phyloP scores from a whole-genome alignment of 2,797 vertebrate species.

The Dallia pectoralis region DNA sequence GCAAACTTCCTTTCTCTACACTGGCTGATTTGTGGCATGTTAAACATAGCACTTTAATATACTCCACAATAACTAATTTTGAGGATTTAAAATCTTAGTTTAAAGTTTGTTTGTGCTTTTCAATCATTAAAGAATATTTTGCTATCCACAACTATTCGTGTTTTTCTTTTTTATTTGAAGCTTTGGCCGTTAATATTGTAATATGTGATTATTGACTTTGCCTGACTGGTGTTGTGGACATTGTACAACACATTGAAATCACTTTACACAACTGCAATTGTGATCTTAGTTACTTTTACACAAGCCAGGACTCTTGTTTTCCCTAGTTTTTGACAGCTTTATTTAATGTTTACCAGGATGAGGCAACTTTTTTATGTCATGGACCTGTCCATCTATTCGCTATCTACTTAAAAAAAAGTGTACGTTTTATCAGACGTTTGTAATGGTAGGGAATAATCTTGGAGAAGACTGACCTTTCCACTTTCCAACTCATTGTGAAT shows the following conservation, averaged over 20 bases:
- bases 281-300: neutral
- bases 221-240: neutral
- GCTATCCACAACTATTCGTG: slow-evolving; percentile 59
- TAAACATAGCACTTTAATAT: slow-evolving; percentile 66
- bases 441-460: neutral
- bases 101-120: slow-evolving; percentile 66
- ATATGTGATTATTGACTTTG: neutral
- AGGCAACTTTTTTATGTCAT: neutral
- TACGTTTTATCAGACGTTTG: neutral
- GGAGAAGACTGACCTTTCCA: neutral
- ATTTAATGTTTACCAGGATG: neutral
- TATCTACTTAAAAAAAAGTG: neutral
- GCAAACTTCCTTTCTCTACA: slow-evolving; percentile 40
- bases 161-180: neutral
- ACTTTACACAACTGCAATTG: neutral
- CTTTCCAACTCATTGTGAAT: neutral
- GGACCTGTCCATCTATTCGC: neutral
- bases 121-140: slow-evolving; percentile 77
- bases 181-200: neutral
- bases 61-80: slow-evolving; percentile 69
- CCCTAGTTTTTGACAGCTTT: neutral
- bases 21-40: slow-evolving; percentile 66
- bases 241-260: neutral
- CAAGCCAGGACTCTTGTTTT: neutral
- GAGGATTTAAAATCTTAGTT: too few species aligned